Evolutionary conservation across 2,797 vertebrate genomes (phyloP).

Genomic region (Carapus acus): DNA sequence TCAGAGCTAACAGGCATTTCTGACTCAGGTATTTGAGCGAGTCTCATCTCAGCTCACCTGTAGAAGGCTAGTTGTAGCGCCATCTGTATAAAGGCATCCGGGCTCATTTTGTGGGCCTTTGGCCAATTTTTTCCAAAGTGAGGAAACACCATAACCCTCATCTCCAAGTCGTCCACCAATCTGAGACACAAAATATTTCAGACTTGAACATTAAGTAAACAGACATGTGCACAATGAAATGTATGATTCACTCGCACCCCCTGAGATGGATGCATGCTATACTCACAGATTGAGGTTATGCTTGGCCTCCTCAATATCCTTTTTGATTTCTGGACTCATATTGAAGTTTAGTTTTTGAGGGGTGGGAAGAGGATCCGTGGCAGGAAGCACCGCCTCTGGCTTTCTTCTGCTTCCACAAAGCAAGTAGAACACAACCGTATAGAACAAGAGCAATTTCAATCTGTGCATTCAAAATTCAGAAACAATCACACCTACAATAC

Average conservation of each 20-base stretch:
- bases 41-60: slow-evolving; percentile 76
- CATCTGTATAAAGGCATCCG: slow-evolving; percentile 90
- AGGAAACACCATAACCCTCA: slow-evolving; percentile 78
- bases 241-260: too few relatives aligned
- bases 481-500: background rate
- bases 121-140: slow-evolving; percentile 89
- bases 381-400: slow-evolving; percentile 61
- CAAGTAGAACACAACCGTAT: too few relatives aligned
- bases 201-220: too few relatives aligned
- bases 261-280: background rate
- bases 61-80: slow-evolving; percentile 89
- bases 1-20: too few relatives aligned
- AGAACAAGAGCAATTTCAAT: too few relatives aligned
- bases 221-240: too few relatives aligned
- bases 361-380: slow-evolving; percentile 73
- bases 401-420: slow-evolving; percentile 70
- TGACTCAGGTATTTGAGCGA: too few relatives aligned
- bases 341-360: slow-evolving; percentile 87
- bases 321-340: slow-evolving; percentile 86
- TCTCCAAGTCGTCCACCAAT: slow-evolving; percentile 84
- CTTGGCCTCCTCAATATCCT: slow-evolving; percentile 86
- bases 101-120: slow-evolving; percentile 86
- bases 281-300: slow-evolving; percentile 84
- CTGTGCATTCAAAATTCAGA: too few relatives aligned
- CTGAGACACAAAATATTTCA: slow-evolving; percentile 55